These are phyloP conservation scores for Pterostichus madidus DNA, from an alignment of 2,888 invertebrate species.

Conservation along the genomic window DNA sequence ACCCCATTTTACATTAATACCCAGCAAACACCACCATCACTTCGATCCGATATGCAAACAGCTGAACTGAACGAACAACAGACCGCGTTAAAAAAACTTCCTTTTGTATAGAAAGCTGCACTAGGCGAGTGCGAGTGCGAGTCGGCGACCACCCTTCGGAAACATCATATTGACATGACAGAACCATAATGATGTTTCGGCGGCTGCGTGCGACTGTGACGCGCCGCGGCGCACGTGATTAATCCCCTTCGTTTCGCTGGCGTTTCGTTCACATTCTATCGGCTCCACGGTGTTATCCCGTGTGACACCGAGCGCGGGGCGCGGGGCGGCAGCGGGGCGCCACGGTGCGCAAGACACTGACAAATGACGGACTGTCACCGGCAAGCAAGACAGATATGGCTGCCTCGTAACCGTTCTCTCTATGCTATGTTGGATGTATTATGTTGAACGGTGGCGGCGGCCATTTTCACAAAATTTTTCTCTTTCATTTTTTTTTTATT, in stretches of 20 bases:
- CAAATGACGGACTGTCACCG: constrained; percentile 80
- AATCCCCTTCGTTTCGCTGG: constrained; percentile 38
- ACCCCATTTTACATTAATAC: constrained; percentile 45
- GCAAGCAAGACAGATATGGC: constrained; percentile 79
- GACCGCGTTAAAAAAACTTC: constrained; percentile 72
- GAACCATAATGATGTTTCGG: constrained; percentile 78
- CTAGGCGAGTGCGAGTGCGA: constrained; percentile 68
- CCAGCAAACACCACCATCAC: constrained; percentile 1
- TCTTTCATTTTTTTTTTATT: constrained; percentile 60
- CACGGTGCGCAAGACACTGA: constrained; percentile 78
- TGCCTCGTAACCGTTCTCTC: constrained; percentile 76
- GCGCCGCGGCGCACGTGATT: constrained; percentile 64
- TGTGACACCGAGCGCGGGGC: constrained; percentile 76
- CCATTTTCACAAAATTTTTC: constrained; percentile 76
- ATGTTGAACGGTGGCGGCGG: constrained; percentile 72
- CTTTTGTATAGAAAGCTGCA: constrained; percentile 75
- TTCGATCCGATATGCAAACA: constrained; percentile 63
- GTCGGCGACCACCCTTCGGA: constrained; percentile 76
- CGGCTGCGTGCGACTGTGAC: constrained; percentile 74
- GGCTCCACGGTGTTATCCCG: constrained; percentile 77
- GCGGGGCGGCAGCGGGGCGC: constrained; percentile 66
- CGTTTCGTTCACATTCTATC: constrained; percentile 73
- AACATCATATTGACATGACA: constrained; percentile 78
- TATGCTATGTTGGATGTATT: constrained; percentile 73
- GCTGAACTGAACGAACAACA: constrained; percentile 39